Evolutionary conservation across 2,113 vertebrate genomes (phyloP).

Genomic region (Stictonetta naevosa): DNA sequence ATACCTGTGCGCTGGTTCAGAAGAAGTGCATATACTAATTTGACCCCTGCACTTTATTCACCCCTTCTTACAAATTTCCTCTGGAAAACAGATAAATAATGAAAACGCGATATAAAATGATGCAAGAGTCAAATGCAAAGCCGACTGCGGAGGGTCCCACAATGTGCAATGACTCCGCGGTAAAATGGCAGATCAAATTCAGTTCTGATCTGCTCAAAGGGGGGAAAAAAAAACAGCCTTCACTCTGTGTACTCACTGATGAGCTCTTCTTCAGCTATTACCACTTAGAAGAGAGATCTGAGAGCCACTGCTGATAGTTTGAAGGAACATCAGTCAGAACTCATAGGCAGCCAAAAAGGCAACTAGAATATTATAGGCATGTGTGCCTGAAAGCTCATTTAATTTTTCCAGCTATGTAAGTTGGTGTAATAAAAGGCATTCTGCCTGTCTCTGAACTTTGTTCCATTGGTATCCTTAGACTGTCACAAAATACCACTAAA

Average conservation of each 20-base stretch:
- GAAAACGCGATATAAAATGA: background rate
- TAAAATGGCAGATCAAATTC: background rate
- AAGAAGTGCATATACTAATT: background rate
- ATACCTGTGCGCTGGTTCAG: background rate
- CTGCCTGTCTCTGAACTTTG: background rate
- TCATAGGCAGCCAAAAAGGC: slow-evolving; percentile 28
- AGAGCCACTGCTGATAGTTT: slow-evolving; percentile 40
- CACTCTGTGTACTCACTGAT: background rate
- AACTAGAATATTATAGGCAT: background rate
- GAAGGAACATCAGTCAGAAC: slow-evolving; percentile 56
- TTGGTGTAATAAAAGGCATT: slow-evolving; percentile 6
- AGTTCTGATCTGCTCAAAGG: slow-evolving; percentile 17
- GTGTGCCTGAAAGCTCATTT: slow-evolving; percentile 29
- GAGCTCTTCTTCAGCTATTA: slow-evolving; percentile 46
- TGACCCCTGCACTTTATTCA: background rate
- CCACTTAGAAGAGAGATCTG: slow-evolving; percentile 40
- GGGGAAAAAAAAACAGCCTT: background rate
- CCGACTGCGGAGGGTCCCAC: background rate
- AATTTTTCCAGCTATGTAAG: background rate
- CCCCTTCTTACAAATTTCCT: background rate
- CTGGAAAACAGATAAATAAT: background rate
- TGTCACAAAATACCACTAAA: background rate
- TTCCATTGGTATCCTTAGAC: background rate
- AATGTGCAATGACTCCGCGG: background rate
- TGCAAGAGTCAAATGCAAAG: background rate